phyloP scores from a whole-genome alignment of 2,113 vertebrate species.

The Callocephalon fimbriatum region DNA sequence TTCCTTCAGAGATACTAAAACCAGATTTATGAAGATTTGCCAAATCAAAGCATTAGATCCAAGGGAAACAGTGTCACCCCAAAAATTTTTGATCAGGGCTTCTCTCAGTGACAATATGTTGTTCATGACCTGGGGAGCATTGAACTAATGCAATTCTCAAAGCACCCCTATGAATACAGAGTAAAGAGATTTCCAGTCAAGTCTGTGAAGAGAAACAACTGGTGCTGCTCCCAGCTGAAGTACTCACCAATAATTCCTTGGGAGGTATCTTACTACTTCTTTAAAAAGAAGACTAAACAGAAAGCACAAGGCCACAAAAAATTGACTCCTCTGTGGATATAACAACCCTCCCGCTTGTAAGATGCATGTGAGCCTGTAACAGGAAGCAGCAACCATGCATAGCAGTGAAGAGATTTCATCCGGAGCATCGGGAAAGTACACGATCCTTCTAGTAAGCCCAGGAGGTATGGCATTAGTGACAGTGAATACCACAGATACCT shows the following conservation, averaged over 20 bases:
- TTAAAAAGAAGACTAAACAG: conserved; percentile 28
- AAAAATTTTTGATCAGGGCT: not conserved
- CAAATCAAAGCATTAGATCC: not conserved
- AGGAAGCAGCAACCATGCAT: conserved; percentile 49
- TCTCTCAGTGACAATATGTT: not conserved
- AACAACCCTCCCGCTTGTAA: conserved; percentile 37
- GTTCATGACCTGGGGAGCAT: not conserved
- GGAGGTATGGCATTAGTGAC: conserved; percentile 20
- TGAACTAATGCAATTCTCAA: not conserved
- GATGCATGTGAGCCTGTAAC: conserved; percentile 32
- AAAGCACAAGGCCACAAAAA: conserved; percentile 65
- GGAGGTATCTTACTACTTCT: conserved; percentile 19
- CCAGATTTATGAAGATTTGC: not conserved
- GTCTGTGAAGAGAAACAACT: not conserved
- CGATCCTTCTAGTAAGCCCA: conserved; percentile 50
- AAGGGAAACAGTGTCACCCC: not conserved
- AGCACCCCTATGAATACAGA: not conserved
- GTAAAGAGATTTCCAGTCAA: conserved; percentile 26
- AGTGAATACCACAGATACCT: conserved; percentile 34
- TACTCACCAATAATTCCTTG: not conserved
- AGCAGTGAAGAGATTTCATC: conserved; percentile 61
- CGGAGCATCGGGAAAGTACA: not conserved
- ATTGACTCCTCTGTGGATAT: not conserved
- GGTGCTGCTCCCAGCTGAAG: not conserved
- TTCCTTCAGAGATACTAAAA: not conserved